Evolutionary conservation across 2,888 invertebrate species (phyloP).

Genomic region (Trissolcus japonicus): DNA sequence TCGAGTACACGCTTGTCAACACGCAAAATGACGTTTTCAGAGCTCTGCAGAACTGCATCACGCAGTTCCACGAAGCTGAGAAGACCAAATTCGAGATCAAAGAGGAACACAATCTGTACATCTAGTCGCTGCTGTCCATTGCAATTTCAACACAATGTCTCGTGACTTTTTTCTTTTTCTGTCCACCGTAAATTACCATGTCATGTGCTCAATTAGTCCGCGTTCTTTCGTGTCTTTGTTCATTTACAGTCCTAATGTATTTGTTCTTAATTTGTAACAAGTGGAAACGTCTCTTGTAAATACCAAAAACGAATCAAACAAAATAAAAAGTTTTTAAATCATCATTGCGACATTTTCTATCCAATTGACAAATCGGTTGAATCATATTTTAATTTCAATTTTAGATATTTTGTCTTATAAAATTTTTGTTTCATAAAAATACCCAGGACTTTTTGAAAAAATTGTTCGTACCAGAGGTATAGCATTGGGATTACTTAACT

Average conservation of each 20-base stretch:
- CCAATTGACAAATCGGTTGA: no score
- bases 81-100: constrained; percentile 20
- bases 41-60: constrained; percentile 23
- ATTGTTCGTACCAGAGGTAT: background rate
- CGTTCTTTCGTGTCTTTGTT: constrained; percentile 11
- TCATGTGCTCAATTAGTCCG: constrained; percentile 18
- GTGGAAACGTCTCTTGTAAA: constrained; percentile 20
- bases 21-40: constrained; percentile 13
- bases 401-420: no score
- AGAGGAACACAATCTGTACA: constrained; percentile 29
- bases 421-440: no score
- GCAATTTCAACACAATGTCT: background rate
- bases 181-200: constrained; percentile 34
- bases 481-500: constrained; percentile 21
- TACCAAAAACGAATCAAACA: background rate
- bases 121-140: background rate
- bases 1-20: constrained; percentile 31
- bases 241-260: constrained; percentile 15
- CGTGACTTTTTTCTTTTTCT: constrained; percentile 10
- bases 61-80: constrained; percentile 32
- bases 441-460: no score
- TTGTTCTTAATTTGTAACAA: constrained; percentile 30
- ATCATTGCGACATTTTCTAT: no score
- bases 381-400: no score
- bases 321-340: no score